Base-by-base conservation (phyloP, 2,888 invertebrate species). In the Latrodectus elegans region DNA sequence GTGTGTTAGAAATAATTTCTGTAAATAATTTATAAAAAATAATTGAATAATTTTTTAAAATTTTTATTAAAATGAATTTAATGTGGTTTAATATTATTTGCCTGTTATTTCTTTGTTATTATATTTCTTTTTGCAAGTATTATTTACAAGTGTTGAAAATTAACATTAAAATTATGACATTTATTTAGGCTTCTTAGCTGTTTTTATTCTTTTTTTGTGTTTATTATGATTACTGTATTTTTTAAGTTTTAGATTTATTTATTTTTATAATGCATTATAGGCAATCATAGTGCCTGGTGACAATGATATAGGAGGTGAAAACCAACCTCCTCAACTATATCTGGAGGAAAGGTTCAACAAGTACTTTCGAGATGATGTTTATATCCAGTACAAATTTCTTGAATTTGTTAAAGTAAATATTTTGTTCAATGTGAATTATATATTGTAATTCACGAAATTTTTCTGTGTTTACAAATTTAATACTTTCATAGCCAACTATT, bases 231-330 rank as follows among this genome's bases (percentile, higher is more conserved):
- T 55, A 14, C 6, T 55, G 72, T 38, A 26, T 38, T 51, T 67
- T 6, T 67, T 67, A 67, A 72, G 14, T 14, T 51, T 72, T 12
- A n/a, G 4, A 8, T 67, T 67, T 8, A 67, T 67, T 67, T 17
- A 17, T 71, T 22, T 38, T 60, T 72, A 0, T 77, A 83, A 8
- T 90, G 49, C 73, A 49, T 80, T 67, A 82, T 64, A 93, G 92
- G 91, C 91, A 71, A 91, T 99, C 79, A 97, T 96, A 94, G 92
- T 99, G 89, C 97, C 98, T 26, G 99, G 99, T 8, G 99, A 99
- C 92, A 99, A 99, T 92, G 99, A 99, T 92, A 97, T 99, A 86
- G 99, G 99, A 10, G 99, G 99, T 15, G 99, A 99, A 93, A 95
- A 93, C 77, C 91, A 94, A 88, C 95, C 95, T 91, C 94, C 94